Percentiles rank a stretch among this genome's conserved stretches.
These are phyloP conservation scores for Pandemis heparana DNA, from an alignment of 2,888 invertebrate species.

Conservation along the genomic window DNA sequence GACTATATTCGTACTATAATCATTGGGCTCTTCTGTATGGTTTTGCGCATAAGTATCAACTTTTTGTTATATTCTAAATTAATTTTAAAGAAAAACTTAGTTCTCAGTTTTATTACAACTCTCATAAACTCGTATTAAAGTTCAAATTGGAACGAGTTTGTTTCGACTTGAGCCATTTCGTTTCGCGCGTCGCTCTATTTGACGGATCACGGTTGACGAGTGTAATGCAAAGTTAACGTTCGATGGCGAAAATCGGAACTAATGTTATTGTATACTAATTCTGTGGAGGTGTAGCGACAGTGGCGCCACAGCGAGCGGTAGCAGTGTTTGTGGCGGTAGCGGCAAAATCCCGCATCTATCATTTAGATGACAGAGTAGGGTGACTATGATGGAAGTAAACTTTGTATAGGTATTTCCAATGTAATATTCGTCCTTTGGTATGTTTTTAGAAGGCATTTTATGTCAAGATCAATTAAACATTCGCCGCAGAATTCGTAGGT, in stretches of 20 bases:
- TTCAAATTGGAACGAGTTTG: not conserved
- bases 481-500: too few relatives aligned
- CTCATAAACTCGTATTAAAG: not conserved
- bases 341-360: slow-evolving; percentile 26
- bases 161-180: not conserved
- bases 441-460: too few relatives aligned
- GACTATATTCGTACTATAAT: too few relatives aligned
- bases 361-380: slow-evolving; percentile 26
- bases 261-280: not conserved
- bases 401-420: not conserved
- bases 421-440: too few relatives aligned
- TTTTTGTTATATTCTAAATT: too few relatives aligned
- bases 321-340: slow-evolving; percentile 17
- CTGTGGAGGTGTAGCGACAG: not conserved
- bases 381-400: slow-evolving; percentile 7
- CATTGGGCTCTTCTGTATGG: too few relatives aligned
- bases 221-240: slow-evolving; percentile 1
- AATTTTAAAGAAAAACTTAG: too few relatives aligned
- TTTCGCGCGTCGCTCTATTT: not conserved
- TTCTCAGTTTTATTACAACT: not conserved
- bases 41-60: too few relatives aligned
- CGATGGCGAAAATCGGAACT: slow-evolving; percentile 14
- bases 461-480: too few relatives aligned
- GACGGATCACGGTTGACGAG: slow-evolving; percentile 10
- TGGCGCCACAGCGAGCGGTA: slow-evolving; percentile 3